These are phyloP conservation scores for Redunca redunca DNA, from an alignment of 2,113 vertebrate species.

Conservation along the genomic window DNA sequence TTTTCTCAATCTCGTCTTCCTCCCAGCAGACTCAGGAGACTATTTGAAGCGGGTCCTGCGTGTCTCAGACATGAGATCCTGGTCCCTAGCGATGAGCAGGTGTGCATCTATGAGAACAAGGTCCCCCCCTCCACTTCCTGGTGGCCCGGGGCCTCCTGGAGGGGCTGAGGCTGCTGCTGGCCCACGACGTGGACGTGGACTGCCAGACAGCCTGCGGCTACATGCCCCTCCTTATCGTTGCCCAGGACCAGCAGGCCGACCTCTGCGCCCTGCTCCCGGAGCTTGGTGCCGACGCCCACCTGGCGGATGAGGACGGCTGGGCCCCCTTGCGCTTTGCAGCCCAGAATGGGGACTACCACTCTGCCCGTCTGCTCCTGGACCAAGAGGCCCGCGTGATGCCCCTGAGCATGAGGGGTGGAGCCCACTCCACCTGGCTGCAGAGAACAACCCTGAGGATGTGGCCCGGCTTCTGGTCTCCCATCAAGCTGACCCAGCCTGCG, in stretches of 20 bases:
- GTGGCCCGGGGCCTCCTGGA: constrained; percentile 80
- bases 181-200: constrained; percentile 80
- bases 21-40: background rate
- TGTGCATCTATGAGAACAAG: constrained; percentile 64
- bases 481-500: constrained; percentile 73
- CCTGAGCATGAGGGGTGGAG: constrained; percentile 84
- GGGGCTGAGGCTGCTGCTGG: constrained; percentile 81
- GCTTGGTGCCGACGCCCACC: constrained; percentile 67
- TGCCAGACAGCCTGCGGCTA: constrained; percentile 76
- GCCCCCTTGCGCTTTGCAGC: constrained; percentile 86
- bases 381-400: constrained; percentile 74
- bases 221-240: constrained; percentile 84
- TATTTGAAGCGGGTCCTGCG: background rate
- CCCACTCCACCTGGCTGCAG: constrained; percentile 86
- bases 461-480: constrained; percentile 85
- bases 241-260: constrained; percentile 80
- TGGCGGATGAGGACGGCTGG: constrained; percentile 85
- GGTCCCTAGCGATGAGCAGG: constrained; percentile 71
- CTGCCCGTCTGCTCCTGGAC: constrained; percentile 81
- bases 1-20: background rate
- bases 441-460: constrained; percentile 89
- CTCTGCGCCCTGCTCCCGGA: constrained; percentile 80
- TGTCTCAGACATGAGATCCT: background rate
- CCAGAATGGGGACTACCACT: constrained; percentile 85
- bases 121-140: constrained; percentile 83